Evolutionary conservation across 2,797 vertebrate genomes (phyloP).

Genomic region (Melanotaenia boesemani): DNA sequence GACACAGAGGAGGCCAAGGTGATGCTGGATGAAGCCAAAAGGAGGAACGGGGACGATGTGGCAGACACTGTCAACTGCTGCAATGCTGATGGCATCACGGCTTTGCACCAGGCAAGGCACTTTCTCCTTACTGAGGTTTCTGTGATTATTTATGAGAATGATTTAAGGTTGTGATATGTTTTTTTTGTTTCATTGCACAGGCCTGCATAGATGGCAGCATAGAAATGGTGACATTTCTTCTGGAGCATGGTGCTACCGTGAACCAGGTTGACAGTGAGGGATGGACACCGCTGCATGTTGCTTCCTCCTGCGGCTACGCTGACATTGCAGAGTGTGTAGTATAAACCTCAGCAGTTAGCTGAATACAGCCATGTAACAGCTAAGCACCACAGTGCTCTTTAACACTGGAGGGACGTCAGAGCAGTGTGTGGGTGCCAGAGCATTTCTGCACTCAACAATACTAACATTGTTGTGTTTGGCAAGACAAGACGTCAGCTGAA

Average conservation of each 20-base stretch:
- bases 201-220: conserved; percentile 93
- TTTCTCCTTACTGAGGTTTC: not conserved
- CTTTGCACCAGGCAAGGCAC: conserved; percentile 88
- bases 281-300: conserved; percentile 93
- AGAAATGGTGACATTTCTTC: conserved; percentile 90
- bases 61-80: conserved; percentile 85
- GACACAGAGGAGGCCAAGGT: conserved; percentile 89
- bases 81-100: conserved; percentile 92
- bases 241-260: conserved; percentile 86
- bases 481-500: conserved; percentile 45
- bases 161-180: not conserved
- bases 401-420: conserved; percentile 29
- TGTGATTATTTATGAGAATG: not conserved
- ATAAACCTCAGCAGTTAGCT: conserved; percentile 18
- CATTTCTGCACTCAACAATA: conserved; percentile 69
- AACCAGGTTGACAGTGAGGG: conserved; percentile 94
- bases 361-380: conserved; percentile 11
- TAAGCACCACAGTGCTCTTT: conserved; percentile 27
- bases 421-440: conserved; percentile 52
- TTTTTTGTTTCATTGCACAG: conserved; percentile 63
- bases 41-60: conserved; percentile 42
- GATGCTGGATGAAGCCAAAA: conserved; percentile 85
- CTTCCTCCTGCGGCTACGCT: conserved; percentile 89
- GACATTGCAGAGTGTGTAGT: conserved; percentile 91
- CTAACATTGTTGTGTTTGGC: conserved; percentile 73